These are phyloP conservation scores for Zaprionus camerounensis DNA, from an alignment of 1,140 invertebrate species.

Conservation along the genomic window DNA sequence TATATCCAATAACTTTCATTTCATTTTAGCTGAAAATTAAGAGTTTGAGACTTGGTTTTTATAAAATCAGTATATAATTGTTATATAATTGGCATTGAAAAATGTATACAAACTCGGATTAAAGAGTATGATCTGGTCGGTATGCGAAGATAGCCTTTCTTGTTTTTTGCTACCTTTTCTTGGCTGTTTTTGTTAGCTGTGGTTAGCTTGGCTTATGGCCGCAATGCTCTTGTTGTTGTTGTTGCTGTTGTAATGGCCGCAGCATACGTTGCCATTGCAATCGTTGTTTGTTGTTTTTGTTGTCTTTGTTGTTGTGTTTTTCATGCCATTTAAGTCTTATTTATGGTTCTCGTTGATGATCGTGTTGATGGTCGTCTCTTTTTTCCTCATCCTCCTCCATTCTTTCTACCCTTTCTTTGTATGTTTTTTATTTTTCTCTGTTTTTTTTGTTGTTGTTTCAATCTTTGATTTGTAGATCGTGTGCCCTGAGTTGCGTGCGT, in stretches of 20 bases:
- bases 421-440: slow-evolving; percentile 8
- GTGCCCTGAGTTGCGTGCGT: background rate
- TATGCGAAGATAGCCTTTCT: slow-evolving; percentile 3
- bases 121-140: background rate
- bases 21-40: too few species aligned
- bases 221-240: slow-evolving; percentile 41
- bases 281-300: slow-evolving; percentile 40
- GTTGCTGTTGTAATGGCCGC: slow-evolving; percentile 60
- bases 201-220: slow-evolving; percentile 48
- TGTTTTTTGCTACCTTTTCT: slow-evolving; percentile 47
- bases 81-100: too few species aligned
- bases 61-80: too few species aligned
- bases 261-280: slow-evolving; percentile 76
- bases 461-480: slow-evolving; percentile 58
- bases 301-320: slow-evolving; percentile 54
- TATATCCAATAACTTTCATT: too few species aligned
- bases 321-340: slow-evolving; percentile 81
- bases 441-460: slow-evolving; percentile 50
- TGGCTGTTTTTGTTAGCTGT: slow-evolving; percentile 50
- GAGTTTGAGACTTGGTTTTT: too few species aligned
- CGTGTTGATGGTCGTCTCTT: slow-evolving; percentile 75
- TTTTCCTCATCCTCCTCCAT: slow-evolving; percentile 31
- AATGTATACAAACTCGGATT: too few species aligned
- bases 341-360: slow-evolving; percentile 81
- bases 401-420: slow-evolving; percentile 17